Evolutionary conservation across 2,797 vertebrate genomes (phyloP), one percentile per base, ranked within the genome.

Genomic region (Chaenodraco wilsoni): DNA sequence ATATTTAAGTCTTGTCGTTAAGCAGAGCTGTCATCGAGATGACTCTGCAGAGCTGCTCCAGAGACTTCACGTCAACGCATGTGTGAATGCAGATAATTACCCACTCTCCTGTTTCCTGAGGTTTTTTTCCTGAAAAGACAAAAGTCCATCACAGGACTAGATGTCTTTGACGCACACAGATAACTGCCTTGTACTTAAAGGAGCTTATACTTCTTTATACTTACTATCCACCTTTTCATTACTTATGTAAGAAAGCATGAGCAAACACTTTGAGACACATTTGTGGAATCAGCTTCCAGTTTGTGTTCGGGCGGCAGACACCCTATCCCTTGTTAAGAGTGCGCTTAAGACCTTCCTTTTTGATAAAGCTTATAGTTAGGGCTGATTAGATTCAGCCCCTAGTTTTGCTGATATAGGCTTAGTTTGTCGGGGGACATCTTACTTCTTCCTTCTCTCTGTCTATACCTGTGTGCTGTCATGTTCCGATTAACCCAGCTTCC

Each of bases 51-150:
- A 48, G 49, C 56, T 58, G 33, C 49, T 61, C 15, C 27, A 64
- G 9, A 5, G 46, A 62, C 57, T 8, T 56, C 27, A 27, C 27
- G 27, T 27, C 59, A 62, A 51, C 55, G 33, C 44, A 50, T 19
- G 27, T 1, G 8, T 41, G 66, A 55, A 31, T 63, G 48, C 60
- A 73, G 58, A 65, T 66, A 52, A 69, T 80, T 45, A 72, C 56
- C 27, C 15, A 51, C 54, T 17, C 4, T 45, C 21, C 21, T 44
- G n/a, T 45, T 69, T 76, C 78, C 61, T 45, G 0, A 40, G 66
- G 3, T 33, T 33, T 7, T 10, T 69, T 54, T 71, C 62, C 56
- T 69, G 57, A 66, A 66, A 70, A 68, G 59, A 79, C 40, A 2
- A 7, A 54, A 27, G 27, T 27, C 27, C 4, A 27, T 27, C 27